These are phyloP conservation scores for Acrobasis repandana DNA, from an alignment of 2,888 invertebrate genomes.

Conservation along the genomic window DNA sequence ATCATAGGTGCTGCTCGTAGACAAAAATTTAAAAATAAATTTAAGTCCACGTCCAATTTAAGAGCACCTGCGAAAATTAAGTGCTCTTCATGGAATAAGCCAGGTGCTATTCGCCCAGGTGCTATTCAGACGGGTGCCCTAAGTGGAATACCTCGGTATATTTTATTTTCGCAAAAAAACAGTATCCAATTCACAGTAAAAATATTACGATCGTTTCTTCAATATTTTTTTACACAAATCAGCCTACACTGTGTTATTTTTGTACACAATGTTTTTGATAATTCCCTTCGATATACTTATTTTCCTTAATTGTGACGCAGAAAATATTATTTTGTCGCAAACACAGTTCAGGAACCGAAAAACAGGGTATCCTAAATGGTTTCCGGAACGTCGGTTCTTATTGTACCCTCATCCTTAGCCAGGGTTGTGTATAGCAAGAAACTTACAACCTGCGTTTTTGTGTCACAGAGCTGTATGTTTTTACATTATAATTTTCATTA, in stretches of 20 bases:
- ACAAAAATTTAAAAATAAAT: too few species aligned
- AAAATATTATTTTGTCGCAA: neutral
- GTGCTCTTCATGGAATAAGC: too few species aligned
- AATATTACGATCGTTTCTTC: neutral
- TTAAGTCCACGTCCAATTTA: too few species aligned
- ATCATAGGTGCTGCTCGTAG: too few species aligned
- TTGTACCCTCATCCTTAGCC: constrained; percentile 31
- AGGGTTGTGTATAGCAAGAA: neutral
- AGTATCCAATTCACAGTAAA: neutral
- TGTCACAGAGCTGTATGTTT: too few species aligned
- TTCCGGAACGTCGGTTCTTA: constrained; percentile 30
- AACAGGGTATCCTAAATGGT: constrained; percentile 22
- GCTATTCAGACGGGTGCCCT: too few species aligned
- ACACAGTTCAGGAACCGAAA: constrained; percentile 3
- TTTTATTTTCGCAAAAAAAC: too few species aligned
- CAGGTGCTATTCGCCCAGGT: too few species aligned
- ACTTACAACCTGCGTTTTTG: neutral
- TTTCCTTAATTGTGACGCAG: neutral
- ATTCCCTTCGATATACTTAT: neutral
- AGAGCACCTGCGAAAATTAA: too few species aligned
- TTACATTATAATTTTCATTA: too few species aligned
- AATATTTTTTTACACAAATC: neutral
- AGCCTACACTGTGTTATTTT: neutral
- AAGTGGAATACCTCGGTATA: too few species aligned
- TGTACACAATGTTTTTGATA: neutral